Evolutionary conservation across 2,113 vertebrate species (phyloP).

Genomic region (Rhinichthys klamathensis): DNA sequence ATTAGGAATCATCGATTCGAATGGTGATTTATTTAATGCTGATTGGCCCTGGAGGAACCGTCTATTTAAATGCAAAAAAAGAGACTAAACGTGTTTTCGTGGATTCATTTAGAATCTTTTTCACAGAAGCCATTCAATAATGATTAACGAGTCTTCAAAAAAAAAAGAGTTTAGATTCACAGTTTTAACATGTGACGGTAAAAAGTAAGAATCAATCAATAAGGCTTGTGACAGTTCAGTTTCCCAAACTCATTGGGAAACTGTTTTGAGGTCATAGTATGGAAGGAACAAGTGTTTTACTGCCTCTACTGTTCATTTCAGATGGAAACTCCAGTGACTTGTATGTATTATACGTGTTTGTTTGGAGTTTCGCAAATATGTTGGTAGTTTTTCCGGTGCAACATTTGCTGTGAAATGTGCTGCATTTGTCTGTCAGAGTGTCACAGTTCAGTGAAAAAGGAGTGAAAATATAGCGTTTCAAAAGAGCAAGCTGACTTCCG

Average conservation of each 20-base stretch:
- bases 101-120: background rate
- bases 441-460: background rate
- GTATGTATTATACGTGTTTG: too few species aligned
- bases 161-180: background rate
- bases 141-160: background rate
- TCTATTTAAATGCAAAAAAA: slow-evolving; percentile 26
- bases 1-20: slow-evolving; percentile 51
- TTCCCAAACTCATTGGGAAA: background rate
- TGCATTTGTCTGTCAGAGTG: slow-evolving; percentile 10
- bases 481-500: background rate
- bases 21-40: slow-evolving; percentile 39
- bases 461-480: background rate
- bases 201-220: slow-evolving; percentile 19
- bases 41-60: slow-evolving; percentile 37
- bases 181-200: background rate
- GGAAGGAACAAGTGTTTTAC: too few species aligned
- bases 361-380: too few species aligned
- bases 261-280: too few species aligned
- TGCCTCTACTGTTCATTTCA: too few species aligned
- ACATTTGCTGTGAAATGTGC: background rate
- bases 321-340: too few species aligned
- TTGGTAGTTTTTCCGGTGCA: too few species aligned
- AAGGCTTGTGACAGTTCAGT: background rate
- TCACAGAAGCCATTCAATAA: slow-evolving; percentile 3
- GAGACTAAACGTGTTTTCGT: slow-evolving; percentile 6